Conservation (phyloP, 2,888 invertebrate genomes). For the Andrena praecox region DNA sequence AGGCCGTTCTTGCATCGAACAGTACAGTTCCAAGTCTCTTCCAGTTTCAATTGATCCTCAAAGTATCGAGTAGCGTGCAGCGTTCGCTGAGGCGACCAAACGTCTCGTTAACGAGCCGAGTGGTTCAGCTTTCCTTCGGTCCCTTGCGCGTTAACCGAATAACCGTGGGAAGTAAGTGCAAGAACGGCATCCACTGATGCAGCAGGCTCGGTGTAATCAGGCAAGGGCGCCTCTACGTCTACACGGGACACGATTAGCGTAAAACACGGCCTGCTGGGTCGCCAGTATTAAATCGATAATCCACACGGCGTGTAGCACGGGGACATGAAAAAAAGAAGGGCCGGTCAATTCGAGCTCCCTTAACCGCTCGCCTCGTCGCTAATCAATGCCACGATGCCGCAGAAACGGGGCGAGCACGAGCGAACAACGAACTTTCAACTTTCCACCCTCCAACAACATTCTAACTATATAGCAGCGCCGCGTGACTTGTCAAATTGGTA, state of each 20-base stretch:
- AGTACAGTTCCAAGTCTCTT: too few relatives aligned
- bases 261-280: constrained; percentile 58
- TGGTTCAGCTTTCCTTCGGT: constrained; percentile 6
- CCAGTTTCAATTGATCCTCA: too few relatives aligned
- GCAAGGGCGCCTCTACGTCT: constrained; percentile 57
- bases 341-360: constrained; percentile 41
- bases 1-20: too few relatives aligned
- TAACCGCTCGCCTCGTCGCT: constrained; percentile 4
- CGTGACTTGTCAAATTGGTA: too few relatives aligned
- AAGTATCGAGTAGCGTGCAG: background rate
- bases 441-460: too few relatives aligned
- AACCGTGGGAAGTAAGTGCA: constrained; percentile 43
- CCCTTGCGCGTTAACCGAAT: constrained; percentile 31
- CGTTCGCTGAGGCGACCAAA: background rate
- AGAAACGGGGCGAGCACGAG: background rate
- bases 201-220: constrained; percentile 45
- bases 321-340: constrained; percentile 46
- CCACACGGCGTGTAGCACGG: constrained; percentile 39
- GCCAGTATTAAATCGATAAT: constrained; percentile 60
- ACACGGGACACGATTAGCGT: constrained; percentile 55
- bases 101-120: background rate
- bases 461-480: too few relatives aligned
- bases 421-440: too few relatives aligned
- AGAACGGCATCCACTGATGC: constrained; percentile 44
- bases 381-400: constrained; percentile 16